A percentile compares a stretch with the other conserved stretches of the same genome.
These are phyloP conservation scores for Mormyrops attenuatus DNA, from an alignment of 2,797 vertebrate genomes.

Conservation along the genomic window DNA sequence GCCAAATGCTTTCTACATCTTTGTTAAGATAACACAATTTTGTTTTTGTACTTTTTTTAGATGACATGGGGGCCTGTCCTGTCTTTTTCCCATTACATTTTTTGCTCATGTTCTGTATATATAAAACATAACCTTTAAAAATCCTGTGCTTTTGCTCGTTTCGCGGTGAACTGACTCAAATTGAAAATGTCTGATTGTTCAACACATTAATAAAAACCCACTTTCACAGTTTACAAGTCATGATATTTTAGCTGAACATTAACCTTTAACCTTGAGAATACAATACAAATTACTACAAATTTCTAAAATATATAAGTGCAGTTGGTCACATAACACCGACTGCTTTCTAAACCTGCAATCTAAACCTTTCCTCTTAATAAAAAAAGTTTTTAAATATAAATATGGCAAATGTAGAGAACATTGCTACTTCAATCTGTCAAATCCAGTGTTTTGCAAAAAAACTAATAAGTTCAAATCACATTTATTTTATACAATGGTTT, in stretches of 20 bases:
- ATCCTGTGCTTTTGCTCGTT: constrained; percentile 6
- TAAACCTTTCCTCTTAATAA: constrained; percentile 89
- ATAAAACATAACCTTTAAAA: not conserved
- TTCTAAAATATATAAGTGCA: constrained; percentile 99
- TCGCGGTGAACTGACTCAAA: constrained; percentile 3
- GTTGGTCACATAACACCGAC: constrained; percentile 78
- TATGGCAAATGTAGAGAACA: constrained; percentile 99
- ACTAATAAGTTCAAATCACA: constrained; percentile 70
- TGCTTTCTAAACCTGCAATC: constrained; percentile 92
- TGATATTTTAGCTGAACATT: constrained; percentile 99
- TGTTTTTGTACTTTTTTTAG: not conserved
- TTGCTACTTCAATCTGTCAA: constrained; percentile 93
- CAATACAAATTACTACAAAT: constrained; percentile 99
- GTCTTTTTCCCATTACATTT: not conserved
- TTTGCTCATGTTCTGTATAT: not conserved
- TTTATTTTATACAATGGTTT: constrained; percentile 68
- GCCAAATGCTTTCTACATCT: not conserved
- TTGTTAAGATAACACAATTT: not conserved
- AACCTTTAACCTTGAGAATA: constrained; percentile 97
- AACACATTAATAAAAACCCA: constrained; percentile 99
- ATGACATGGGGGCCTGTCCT: not conserved
- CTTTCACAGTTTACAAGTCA: constrained; percentile 99
- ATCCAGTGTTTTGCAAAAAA: constrained; percentile 99
- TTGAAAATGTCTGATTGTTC: constrained; percentile 52
- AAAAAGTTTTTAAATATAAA: constrained; percentile 99